Base-by-base conservation (phyloP, 2,888 invertebrate genomes). In the Sminthurinus aureus region DNA sequence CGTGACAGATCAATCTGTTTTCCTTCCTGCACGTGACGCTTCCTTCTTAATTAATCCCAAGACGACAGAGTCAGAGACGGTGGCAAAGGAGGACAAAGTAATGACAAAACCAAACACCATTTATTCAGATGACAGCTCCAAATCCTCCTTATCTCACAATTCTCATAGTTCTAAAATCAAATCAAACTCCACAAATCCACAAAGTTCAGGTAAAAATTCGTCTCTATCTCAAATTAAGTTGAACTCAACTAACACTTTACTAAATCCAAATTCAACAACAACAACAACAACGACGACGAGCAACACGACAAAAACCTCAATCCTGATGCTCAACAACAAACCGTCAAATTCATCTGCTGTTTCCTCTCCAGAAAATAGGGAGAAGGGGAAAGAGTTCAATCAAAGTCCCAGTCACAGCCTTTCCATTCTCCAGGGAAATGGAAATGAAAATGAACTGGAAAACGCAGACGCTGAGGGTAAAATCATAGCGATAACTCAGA, bases 1-100 rank as follows among this genome's bases (percentile, higher is more conserved):
- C 78, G 84, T 87, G 74, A 79, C 88, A 51, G 88, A 87, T 73
- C 75, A 83, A 66, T 79, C 83, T 52, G 85, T 88, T 58, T 88
- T 88, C 81, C 83, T 88, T 24, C 88, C 88, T 38, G 83, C 85
- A 3, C 81, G 88, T 81, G 88, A 88, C 77, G 79, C 80, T 0
- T 69, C 82, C 52, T 81, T 75, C 50, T 75, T 64, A 58, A 18
- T 15, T 18, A 58, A 18, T 15, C 58, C 58, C 15, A 58, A 58
- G 58, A 58, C 58, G 18, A 58, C 58, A 9, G 9, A 58, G 2
- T 6, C 38, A 38, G 6, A 38, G 6, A 38, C 38, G 3, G 9
- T 64, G 64, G 64, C 15, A 18, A 67, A 67, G 22, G 22, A 67
- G 67, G 9, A 22, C 0, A 22, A 67, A 6, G 67, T 3, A 66